A percentile compares a stretch with the other conserved stretches of the same genome.
Evolutionary conservation across 2,888 invertebrate species (phyloP).

Genomic region (Oxyscelio sp.): DNA sequence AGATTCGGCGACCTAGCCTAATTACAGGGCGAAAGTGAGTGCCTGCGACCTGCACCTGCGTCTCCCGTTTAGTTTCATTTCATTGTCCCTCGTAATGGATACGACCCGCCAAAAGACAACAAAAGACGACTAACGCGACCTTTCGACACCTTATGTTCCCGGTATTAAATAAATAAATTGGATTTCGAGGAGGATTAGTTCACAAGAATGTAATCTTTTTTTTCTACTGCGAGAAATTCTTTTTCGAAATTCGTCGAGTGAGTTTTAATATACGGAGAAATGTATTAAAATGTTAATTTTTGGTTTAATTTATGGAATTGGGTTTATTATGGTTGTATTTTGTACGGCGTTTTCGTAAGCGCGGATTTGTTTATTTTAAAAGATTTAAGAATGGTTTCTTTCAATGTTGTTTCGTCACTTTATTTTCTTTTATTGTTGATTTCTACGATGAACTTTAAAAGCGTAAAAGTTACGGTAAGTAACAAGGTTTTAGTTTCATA

Average conservation of each 20-base stretch:
- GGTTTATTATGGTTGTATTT: not conserved
- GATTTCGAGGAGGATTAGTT: no score
- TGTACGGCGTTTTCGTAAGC: no score
- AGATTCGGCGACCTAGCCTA: constrained; percentile 75
- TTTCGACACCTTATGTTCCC: constrained; percentile 66
- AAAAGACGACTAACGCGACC: constrained; percentile 71
- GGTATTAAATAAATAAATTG: constrained; percentile 66
- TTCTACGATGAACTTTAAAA: no score
- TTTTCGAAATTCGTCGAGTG: not conserved
- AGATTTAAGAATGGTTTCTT: no score
- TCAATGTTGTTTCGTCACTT: no score
- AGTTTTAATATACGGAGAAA: not conserved
- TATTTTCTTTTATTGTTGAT: no score
- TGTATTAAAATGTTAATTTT: constrained; percentile 2
- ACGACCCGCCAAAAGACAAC: constrained; percentile 67
- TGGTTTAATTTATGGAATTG: not conserved
- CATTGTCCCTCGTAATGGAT: constrained; percentile 75
- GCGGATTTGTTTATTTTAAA: no score
- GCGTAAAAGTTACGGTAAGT: no score
- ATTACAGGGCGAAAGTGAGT: constrained; percentile 74
- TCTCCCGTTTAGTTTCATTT: constrained; percentile 73
- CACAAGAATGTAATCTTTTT: not conserved
- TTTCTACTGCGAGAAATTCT: not conserved
- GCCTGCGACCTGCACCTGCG: constrained; percentile 74
- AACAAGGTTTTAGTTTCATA: no score